Base-by-base conservation (phyloP, 2,888 invertebrate species). In the Phalangium opilio region DNA sequence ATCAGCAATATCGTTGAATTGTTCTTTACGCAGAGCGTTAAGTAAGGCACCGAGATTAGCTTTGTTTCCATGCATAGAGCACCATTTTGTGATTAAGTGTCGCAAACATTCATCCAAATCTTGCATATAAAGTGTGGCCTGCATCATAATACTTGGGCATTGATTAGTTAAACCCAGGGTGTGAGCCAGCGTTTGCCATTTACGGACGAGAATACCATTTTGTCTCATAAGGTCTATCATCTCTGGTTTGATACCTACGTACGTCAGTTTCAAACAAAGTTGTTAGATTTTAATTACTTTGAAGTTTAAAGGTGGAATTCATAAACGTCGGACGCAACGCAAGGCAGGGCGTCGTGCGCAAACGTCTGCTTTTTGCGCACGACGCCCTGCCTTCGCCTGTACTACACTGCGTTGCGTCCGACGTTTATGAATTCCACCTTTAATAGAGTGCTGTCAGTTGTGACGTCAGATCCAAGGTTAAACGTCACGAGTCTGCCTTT, bases 1-100 rank as follows among this genome's bases (percentile, higher is more conserved):
- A 43, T 34, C 43, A 20, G 43, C 43, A 8, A 33, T 33, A 43
- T 43, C 43, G 34, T 43, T 43, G 21, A 43, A 43, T 15, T 43
- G 32, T 43, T 43, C 43, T 32, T 43, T 27, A 17, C 43, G 32
- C 5, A 43, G 18, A 12, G 35, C 33, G 12, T 43, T 34, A 32
- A 43, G 14, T 17, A 43, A 43, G 11, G 32, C 17, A 33, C 43
- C 33, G 34, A 43, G 17, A 5, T 32, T 43, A 11, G 43, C 43
- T 17, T 32, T 33, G 17, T 43, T 27, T 32, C 43, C 43, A 18
- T 43, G 15, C 21, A 33, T 17, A 34, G 33, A 17, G 17, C 19
- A 17, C 43, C 43, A 43, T 18, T 43, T 15, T 43, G 32, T 34
- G 33, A 43, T 15, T 12, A 43, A n/a, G 12, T 43, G 18, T 17